Evolutionary conservation across 2,888 invertebrate genomes (phyloP), one percentile per base, ranked within the genome.

Genomic region (Sycophila texana): DNA sequence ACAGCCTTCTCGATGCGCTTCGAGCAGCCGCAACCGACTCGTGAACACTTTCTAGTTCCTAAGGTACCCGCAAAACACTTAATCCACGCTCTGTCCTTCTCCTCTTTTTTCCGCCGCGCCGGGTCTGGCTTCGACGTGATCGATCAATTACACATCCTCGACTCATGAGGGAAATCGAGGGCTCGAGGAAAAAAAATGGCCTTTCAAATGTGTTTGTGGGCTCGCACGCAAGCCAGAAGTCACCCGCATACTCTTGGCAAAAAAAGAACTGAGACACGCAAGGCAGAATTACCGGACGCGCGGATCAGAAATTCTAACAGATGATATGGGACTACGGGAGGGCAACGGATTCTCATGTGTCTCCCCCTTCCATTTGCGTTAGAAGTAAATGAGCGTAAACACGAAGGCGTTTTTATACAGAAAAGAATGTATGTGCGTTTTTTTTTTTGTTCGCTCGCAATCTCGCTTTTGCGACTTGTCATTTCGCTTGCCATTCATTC

Each of bases 41-140:
- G 88, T 68, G 88, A 89, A 79, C 89, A 87, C 81, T 90, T 90
- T 86, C 82, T 89, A 77, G 88, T 89, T 85, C 87, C 88, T 72
- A 88, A 89, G 85, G 88, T 89, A 82, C 87, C 85, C 81, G 68
- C 55, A 39, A 66, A 77, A 55, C 49, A 67, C 67, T 66, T 57
- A 30, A 60, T 53, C 49, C 22, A 30, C 30, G 22, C 18, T 67
- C 49, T 13, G 65, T 65, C 12, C 67, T 5, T 47, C 22, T 26
- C 18, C 4, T 61, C 26, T 26, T 10, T 58, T 30, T n/a, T 16
- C 26, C 22, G 16, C 51, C n/a, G 10, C 51, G 26, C 18, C 22
- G 55, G 66, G 20, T 20, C 58, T 67, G 68, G 39, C 13, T 63
- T 76, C 47, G 57, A 70, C 63, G 16, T 51, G 73, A 76, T 76